Base-by-base conservation (phyloP, 2,888 invertebrate species). In the Calliopum simillimum region DNA sequence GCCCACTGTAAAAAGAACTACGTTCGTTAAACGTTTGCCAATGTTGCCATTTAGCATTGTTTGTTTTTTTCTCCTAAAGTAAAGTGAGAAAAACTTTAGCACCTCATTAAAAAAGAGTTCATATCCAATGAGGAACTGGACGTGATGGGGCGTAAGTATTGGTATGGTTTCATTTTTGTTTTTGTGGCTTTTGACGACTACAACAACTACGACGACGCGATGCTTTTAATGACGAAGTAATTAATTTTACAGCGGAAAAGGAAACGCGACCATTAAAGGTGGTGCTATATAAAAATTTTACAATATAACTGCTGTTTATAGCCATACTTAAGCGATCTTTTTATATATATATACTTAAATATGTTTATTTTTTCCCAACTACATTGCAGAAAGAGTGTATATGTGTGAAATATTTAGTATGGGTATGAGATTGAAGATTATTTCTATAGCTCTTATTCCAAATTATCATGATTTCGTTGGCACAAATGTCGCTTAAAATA, bases 51-150 rank as follows among this genome's bases (percentile, higher is more conserved):
- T 56, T 21, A 41, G 43, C 41, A 43, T 1, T 33, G 19, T 43
- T 43, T 59, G 3, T 44, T 19, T n/a, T 58, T 4, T 14, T 4
- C 12, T 33, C n/a, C 43, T 59, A 13, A 19, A 0, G 55, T 13
- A 2, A 19, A 14, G 6, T 19, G 19, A 23, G 19, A 55, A 56
- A 56, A 55, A 64, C 80, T 80, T 80, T 81, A 80, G 81, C 81
- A 81, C 81, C 80, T 80, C 81, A 80, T 80, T 80, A 80, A 80
- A 80, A 80, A 58, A 81, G 81, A 80, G 81, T 81, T 80, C 80
- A 80, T 80, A 80, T 81, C 59, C 41, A 62, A 5, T 58, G 59
- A 70, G 62, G 43, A 43, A 49, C 33, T 59, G 21, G 49, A 25
- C 43, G 23, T 33, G 23, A 43, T 16, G 16, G 13, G 61, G 46